phyloP scores from a whole-genome alignment of 2,113 vertebrate genomes.

The Hippopotamus amphibius region DNA sequence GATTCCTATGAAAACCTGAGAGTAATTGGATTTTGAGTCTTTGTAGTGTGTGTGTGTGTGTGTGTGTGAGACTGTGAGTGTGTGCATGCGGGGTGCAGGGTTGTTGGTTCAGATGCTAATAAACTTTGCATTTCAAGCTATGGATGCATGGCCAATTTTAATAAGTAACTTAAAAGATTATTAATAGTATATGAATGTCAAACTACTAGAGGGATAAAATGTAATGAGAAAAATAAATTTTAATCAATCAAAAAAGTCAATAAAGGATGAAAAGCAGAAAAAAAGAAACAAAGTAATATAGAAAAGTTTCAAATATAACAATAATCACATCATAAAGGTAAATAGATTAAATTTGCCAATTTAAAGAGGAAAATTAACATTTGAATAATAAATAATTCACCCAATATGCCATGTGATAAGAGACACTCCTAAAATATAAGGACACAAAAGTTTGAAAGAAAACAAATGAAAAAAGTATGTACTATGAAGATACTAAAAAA shows the following conservation, averaged over 20 bases:
- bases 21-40: not conserved
- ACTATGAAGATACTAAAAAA: not conserved
- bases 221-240: not conserved
- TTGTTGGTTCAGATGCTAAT: not conserved
- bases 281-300: not conserved
- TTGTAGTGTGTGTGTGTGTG: not conserved
- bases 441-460: not conserved
- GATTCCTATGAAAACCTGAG: not conserved
- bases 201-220: not conserved
- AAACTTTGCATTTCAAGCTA: not conserved
- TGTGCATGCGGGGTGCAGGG: not conserved
- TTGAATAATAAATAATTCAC: not conserved
- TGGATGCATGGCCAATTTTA: not conserved
- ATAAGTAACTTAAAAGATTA: not conserved
- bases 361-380: not conserved
- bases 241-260: not conserved
- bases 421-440: not conserved
- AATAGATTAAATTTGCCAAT: not conserved
- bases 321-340: not conserved
- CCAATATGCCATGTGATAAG: not conserved
- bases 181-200: not conserved
- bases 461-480: not conserved
- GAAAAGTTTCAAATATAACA: slow-evolving; percentile 5
- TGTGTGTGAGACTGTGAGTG: not conserved
- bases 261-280: not conserved